Evolutionary conservation across 2,888 invertebrate species (phyloP).

Genomic region (Nudaria mundana): DNA sequence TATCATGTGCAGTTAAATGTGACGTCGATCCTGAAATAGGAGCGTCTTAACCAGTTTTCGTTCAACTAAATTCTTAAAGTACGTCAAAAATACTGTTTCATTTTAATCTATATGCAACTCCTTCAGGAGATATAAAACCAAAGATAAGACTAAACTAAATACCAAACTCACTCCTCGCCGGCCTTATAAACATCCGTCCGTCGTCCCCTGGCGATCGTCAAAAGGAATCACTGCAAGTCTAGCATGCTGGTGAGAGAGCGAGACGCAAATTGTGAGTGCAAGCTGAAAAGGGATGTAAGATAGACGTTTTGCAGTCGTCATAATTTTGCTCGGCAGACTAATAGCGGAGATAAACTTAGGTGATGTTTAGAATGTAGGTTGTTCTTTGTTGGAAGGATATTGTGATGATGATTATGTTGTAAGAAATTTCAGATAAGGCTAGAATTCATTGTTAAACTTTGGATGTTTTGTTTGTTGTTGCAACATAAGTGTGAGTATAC

Average conservation of each 20-base stretch:
- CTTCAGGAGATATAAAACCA: slow-evolving; percentile 49
- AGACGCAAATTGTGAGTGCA: slow-evolving; percentile 29
- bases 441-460: slow-evolving; percentile 1
- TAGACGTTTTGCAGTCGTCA: slow-evolving; percentile 80
- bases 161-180: slow-evolving; percentile 58
- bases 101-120: slow-evolving; percentile 48
- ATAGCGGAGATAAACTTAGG: slow-evolving; percentile 78
- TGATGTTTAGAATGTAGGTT: slow-evolving; percentile 23
- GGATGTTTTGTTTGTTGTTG: too few species aligned
- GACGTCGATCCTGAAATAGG: too few species aligned
- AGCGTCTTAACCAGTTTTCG: too few species aligned
- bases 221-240: slow-evolving; percentile 62
- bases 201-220: slow-evolving; percentile 59
- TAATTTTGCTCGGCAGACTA: slow-evolving; percentile 81
- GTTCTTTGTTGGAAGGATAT: slow-evolving; percentile 15
- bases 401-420: slow-evolving; percentile 12
- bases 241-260: slow-evolving; percentile 46
- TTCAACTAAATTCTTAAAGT: slow-evolving; percentile 16
- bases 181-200: slow-evolving; percentile 57
- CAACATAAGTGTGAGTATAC: too few species aligned
- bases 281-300: slow-evolving; percentile 45
- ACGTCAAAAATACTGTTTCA: slow-evolving; percentile 37
- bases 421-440: too few species aligned
- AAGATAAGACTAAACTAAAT: slow-evolving; percentile 60
- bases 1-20: too few species aligned